A percentile compares a stretch with the other conserved stretches of the same genome.
Evolutionary conservation across 2,797 vertebrate genomes (phyloP).

Genomic region (Aeoliscus strigatus): DNA sequence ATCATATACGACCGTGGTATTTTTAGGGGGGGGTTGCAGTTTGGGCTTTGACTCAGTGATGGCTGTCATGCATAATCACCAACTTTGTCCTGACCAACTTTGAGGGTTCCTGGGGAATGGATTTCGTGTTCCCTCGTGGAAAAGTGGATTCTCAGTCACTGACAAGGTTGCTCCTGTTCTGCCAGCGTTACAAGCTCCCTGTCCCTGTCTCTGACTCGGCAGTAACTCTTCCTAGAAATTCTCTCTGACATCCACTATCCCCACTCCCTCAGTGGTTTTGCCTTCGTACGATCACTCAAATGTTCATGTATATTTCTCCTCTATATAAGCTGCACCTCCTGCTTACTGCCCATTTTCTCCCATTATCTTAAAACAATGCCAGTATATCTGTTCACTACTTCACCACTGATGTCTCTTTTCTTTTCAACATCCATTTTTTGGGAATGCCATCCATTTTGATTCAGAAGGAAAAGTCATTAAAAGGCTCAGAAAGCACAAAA

Average conservation of each 20-base stretch:
- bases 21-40: slow-evolving; percentile 50
- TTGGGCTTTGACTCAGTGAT: slow-evolving; percentile 49
- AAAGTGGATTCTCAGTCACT: slow-evolving; percentile 28
- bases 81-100: slow-evolving; percentile 43
- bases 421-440: background rate
- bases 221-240: slow-evolving; percentile 19
- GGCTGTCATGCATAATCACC: slow-evolving; percentile 63
- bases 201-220: slow-evolving; percentile 64
- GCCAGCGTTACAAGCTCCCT: slow-evolving; percentile 32
- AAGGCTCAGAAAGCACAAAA: no score
- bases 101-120: slow-evolving; percentile 45
- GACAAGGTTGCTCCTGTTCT: slow-evolving; percentile 46
- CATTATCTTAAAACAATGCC: background rate
- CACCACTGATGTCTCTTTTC: background rate
- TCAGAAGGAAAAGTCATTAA: no score
- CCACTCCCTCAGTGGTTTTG: slow-evolving; percentile 1
- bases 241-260: slow-evolving; percentile 1
- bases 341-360: background rate
- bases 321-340: background rate
- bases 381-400: slow-evolving; percentile 2
- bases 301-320: slow-evolving; percentile 8
- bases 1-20: slow-evolving; percentile 38
- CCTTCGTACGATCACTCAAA: slow-evolving; percentile 13
- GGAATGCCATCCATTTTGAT: no score
- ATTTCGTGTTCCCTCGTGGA: slow-evolving; percentile 42